phyloP scores from a whole-genome alignment of 2,797 vertebrate species.

The Numenius phaeopus region DNA sequence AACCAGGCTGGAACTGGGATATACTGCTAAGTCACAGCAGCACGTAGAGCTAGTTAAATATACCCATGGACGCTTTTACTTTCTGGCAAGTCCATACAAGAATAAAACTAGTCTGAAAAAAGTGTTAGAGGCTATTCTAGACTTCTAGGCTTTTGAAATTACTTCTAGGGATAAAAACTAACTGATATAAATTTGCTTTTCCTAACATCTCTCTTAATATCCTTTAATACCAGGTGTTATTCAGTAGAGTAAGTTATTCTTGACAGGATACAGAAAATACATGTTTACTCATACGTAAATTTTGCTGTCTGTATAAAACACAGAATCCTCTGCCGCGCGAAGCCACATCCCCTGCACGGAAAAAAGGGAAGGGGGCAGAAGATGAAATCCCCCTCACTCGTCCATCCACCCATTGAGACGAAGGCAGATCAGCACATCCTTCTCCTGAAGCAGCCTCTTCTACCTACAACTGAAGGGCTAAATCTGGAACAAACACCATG shows the following conservation, averaged over 20 bases:
- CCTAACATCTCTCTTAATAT: neutral
- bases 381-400: neutral
- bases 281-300: neutral
- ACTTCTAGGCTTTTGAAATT: neutral
- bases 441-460: neutral
- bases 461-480: neutral
- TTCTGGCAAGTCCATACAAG: neutral
- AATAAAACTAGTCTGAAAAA: neutral
- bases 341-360: neutral
- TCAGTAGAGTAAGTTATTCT: neutral
- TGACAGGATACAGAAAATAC: neutral
- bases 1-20: neutral
- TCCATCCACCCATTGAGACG: neutral
- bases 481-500: neutral
- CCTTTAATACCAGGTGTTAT: slow-evolving; percentile 6
- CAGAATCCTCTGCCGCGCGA: neutral
- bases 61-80: neutral
- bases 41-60: neutral
- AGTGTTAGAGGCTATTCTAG: neutral
- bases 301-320: neutral
- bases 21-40: neutral
- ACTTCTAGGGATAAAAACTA: neutral
- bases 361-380: neutral
- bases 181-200: neutral
- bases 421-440: neutral